Evolutionary conservation across 2,888 invertebrate species (phyloP), one percentile per base, ranked within the genome.

Genomic region (Phyto melanocephala): DNA sequence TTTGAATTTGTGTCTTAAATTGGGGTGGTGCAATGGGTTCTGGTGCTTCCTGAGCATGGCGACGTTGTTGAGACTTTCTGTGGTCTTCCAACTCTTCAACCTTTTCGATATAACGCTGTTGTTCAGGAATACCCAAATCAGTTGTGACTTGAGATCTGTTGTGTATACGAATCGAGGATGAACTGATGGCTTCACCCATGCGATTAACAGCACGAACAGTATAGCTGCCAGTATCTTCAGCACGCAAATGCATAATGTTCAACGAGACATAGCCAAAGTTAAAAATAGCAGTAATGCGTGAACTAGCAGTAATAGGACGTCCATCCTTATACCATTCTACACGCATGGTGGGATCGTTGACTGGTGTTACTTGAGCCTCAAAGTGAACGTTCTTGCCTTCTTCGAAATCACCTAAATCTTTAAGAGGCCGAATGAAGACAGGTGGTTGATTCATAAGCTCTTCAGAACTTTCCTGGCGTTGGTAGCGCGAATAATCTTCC

Each of bases 211-310:
- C 98, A 89, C 97, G 95, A 90, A 96, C 96, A 87, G 96, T 97
- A 88, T 98, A 98, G 92, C 96, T 95, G 92, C 98, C 98, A 90
- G 96, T 95, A 95, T 99, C 99, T 95, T 99, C 99, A 93, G 96
- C 95, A 93, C 98, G 96, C 94, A 98, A 96, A 95, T 98, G 98
- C 95, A 98, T 94, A 92, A 99, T 98, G 93, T 98, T 98, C 90
- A 99, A 95, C 93, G 98, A 97, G 93, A 98, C 98, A 94, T 98
- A 98, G 91, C 98, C 98, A 94, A 99, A 98, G 95, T 98, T 99
- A 94, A 97, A 97, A 93, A 97, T 97, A 91, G 98, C 97, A 91
- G 97, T 97, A 92, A 98, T 98, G 92, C 98, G 95, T 91, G 98
- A 98, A 92, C 99, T 98, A 90, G 98, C 97, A 92, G 97, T 98